Percentiles rank a stretch among this genome's conserved stretches.
phyloP scores from a whole-genome alignment of 2,888 invertebrate genomes.

The Brenthis daphne region DNA sequence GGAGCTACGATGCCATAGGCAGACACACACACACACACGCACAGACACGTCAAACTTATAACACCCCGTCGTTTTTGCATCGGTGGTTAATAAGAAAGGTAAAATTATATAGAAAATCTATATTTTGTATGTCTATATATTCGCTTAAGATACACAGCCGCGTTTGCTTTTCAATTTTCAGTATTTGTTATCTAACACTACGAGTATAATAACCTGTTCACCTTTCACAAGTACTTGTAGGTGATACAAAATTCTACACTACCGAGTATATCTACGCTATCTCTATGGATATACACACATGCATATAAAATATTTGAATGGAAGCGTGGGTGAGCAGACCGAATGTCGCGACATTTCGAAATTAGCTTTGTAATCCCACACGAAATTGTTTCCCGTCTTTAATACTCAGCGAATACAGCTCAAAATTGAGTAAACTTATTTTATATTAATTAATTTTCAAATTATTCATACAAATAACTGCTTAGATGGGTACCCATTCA shows the following conservation, averaged over 20 bases:
- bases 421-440: slow-evolving; percentile 20
- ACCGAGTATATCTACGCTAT: slow-evolving; percentile 9
- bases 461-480: slow-evolving; percentile 34
- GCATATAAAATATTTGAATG: slow-evolving; percentile 55
- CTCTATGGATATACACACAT: slow-evolving; percentile 40
- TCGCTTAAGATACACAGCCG: too few species aligned
- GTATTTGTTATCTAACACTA: neutral
- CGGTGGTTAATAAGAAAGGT: too few species aligned
- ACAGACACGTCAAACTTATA: too few species aligned
- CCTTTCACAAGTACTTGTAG: neutral
- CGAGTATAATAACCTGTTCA: slow-evolving; percentile 1
- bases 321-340: slow-evolving; percentile 74
- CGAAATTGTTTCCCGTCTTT: slow-evolving; percentile 25
- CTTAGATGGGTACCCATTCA: slow-evolving; percentile 31
- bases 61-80: too few species aligned
- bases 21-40: too few species aligned
- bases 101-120: too few species aligned
- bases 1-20: too few species aligned
- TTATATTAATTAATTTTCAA: slow-evolving; percentile 34
- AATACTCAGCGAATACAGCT: slow-evolving; percentile 15
- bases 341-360: slow-evolving; percentile 69
- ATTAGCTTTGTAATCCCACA: slow-evolving; percentile 44
- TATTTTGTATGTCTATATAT: too few species aligned
- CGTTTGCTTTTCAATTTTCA: too few species aligned
- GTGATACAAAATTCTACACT: slow-evolving; percentile 10